phyloP scores from a whole-genome alignment of 2,113 vertebrate genomes.

The Progne subis region DNA sequence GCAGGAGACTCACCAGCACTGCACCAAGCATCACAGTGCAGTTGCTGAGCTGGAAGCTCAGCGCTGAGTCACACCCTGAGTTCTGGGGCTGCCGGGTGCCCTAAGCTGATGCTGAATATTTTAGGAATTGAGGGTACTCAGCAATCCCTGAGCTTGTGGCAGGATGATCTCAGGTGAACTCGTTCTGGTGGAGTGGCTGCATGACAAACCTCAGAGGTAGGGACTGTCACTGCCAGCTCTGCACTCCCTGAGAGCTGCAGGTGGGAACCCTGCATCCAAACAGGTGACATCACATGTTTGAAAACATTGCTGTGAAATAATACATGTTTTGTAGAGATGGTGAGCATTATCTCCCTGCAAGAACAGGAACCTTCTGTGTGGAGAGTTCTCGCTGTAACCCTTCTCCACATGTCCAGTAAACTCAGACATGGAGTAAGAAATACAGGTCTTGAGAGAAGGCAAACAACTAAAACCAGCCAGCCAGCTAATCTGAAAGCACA shows the following conservation, averaged over 20 bases:
- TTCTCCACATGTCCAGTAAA: neutral
- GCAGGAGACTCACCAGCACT: neutral
- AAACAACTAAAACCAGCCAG: neutral
- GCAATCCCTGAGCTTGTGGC: fast-evolving
- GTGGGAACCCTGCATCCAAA: neutral
- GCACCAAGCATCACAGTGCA: neutral
- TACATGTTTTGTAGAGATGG: neutral
- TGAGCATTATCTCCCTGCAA: neutral
- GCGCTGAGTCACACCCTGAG: neutral
- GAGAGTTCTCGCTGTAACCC: neutral
- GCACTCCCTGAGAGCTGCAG: neutral
- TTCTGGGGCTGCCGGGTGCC: neutral
- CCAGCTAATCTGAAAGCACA: neutral
- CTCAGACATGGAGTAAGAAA: neutral
- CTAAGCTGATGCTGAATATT: neutral
- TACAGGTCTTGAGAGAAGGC: neutral
- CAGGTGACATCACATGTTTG: neutral
- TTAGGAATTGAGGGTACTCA: neutral
- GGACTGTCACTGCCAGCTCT: neutral
- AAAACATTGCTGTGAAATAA: fast-evolving
- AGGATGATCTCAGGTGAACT: neutral
- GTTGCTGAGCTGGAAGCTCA: neutral
- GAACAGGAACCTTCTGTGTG: neutral
- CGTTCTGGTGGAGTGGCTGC: neutral
- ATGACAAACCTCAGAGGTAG: neutral